Evolutionary conservation across 2,113 vertebrate species (phyloP), one percentile per base, ranked within the genome.

Genomic region (Syrrhaptes paradoxus): DNA sequence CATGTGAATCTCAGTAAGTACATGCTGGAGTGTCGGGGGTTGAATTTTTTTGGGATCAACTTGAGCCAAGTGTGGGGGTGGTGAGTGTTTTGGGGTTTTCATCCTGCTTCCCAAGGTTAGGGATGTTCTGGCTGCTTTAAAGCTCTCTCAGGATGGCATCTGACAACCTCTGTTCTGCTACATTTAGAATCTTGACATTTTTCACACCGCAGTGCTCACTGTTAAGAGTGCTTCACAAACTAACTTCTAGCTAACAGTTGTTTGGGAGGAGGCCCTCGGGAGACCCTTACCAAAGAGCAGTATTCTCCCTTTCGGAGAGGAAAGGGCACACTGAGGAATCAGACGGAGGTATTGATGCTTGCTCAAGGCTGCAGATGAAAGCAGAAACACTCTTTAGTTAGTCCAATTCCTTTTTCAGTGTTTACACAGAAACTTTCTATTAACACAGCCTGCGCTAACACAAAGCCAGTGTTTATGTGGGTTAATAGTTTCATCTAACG

Each of bases 111-210:
- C 72, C 68, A 61, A 26, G 6, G 24, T 73, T 46, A 28, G 1
- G 32, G 46, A 46, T 4, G 0, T 81, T 80, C 48, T 84, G 73
- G 19, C 76, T 93, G 90, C 93, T 95, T 72, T 67, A 80, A 73
- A 85, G 58, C 68, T 66, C 67, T 92, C 95, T 88, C 79, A 71
- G 96, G 85, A 62, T 78, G 34, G 71, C 72, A 45, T 52, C 68
- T 38, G 10, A 65, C 43, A 46, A 31, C 75, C 43, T 89, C 74
- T 2, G 1, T 45, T 75, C 45, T 78, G 31, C 65, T 12, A 34
- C 21, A 31, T 55, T 58, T 74, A 63, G 74, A 70, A 45, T 43
- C 59, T 48, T 24, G 9, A 1, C 15, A 29, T 61, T 84, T 52
- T 77, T 62, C 55, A 61, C n/a, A 31, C 51, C 58, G 43, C 11